phyloP scores from a whole-genome alignment of 2,888 invertebrate species.

The Heliconius aoede region DNA sequence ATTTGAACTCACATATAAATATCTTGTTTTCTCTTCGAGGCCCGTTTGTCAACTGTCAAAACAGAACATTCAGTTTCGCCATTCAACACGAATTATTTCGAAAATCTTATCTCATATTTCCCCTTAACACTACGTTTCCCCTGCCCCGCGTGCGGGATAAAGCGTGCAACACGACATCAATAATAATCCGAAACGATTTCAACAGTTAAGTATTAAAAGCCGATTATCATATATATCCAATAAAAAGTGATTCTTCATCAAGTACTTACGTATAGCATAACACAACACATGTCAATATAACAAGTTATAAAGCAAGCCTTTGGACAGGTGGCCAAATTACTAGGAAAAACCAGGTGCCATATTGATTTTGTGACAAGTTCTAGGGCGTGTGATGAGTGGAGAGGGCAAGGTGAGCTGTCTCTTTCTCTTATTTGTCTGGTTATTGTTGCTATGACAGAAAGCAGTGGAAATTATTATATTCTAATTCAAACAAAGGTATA shows the following conservation, averaged over 20 bases:
- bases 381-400: constrained; percentile 11
- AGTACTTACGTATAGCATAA: neutral
- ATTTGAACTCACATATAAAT: too few species aligned
- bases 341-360: constrained; percentile 34
- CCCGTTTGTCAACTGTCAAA: too few species aligned
- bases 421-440: neutral
- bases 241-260: constrained; percentile 19
- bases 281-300: constrained; percentile 3
- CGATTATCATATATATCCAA: neutral
- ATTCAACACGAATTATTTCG: too few species aligned
- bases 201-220: constrained; percentile 5
- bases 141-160: neutral
- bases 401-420: constrained; percentile 12
- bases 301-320: constrained; percentile 14
- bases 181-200: constrained; percentile 2
- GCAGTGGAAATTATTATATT: neutral
- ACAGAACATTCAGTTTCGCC: too few species aligned
- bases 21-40: too few species aligned
- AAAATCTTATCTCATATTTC: too few species aligned
- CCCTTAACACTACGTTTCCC: too few species aligned
- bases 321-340: constrained; percentile 12
- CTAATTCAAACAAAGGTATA: neutral
- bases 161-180: neutral
- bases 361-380: constrained; percentile 31
- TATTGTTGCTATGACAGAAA: neutral